Conservation (phyloP, 2,888 invertebrate genomes). For the Oligia fasciuncula region DNA sequence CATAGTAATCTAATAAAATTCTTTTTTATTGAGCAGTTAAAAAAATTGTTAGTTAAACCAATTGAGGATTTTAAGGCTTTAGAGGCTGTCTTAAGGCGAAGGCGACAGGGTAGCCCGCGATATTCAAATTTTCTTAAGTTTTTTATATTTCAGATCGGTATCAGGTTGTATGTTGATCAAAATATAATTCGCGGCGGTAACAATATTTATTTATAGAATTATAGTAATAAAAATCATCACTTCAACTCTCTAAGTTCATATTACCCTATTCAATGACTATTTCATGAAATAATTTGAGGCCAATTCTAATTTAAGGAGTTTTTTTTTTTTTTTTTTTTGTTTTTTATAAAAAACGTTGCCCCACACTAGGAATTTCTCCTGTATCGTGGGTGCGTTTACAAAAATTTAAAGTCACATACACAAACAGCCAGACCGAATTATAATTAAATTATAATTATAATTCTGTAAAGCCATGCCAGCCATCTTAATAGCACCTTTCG, state of each 20-base stretch:
- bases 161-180: neutral
- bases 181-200: neutral
- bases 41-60: neutral
- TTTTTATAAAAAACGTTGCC: too few relatives aligned
- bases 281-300: too few relatives aligned
- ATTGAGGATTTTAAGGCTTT: neutral
- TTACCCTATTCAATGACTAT: neutral
- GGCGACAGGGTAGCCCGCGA: too few relatives aligned
- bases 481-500: neutral
- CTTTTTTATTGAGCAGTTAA: neutral
- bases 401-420: too few relatives aligned
- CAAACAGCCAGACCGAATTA: too few relatives aligned
- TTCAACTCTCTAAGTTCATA: neutral
- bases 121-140: neutral
- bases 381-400: too few relatives aligned
- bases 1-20: too few relatives aligned
- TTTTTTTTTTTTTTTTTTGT: too few relatives aligned
- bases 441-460: too few relatives aligned
- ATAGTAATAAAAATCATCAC: neutral
- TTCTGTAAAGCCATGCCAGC: neutral
- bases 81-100: too few relatives aligned
- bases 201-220: neutral
- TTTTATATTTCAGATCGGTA: neutral
- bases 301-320: too few relatives aligned
- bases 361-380: too few relatives aligned